Base-by-base conservation (phyloP, 1,140 invertebrate genomes). In the Saccostrea glomerata region DNA sequence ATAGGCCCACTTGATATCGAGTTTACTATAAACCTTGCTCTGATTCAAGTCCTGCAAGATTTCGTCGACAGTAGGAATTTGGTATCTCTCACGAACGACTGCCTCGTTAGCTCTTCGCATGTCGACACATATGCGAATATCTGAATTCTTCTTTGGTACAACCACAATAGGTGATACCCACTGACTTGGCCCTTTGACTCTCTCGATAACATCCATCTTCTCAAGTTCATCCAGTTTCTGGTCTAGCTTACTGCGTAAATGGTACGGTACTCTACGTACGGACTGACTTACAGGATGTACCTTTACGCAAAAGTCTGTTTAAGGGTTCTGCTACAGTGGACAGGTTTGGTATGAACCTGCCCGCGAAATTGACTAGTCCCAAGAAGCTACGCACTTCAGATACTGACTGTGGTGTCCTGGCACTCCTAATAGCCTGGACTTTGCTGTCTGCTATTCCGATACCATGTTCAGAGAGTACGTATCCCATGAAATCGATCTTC, bases 41-140 rank as follows among this genome's bases (percentile, higher is more conserved):
- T 88, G 89, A 86, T 94, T 92, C 47, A 93, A 84, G 6, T 91
- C 91, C 58, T 89, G 47, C 63, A 93, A 47, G 11, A 93, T 87
- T 63, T 93, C 90, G 82, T 93, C 92, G n/a, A n/a, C n/a, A n/a
- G n/a, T n/a, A n/a, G n/a, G n/a, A n/a, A n/a, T n/a, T n/a, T n/a
- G n/a, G n/a, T n/a, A n/a, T n/a, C n/a, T n/a, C n/a, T n/a, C n/a
- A n/a, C n/a, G n/a, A n/a, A n/a, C n/a, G 9, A 94, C 89, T 11
- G 93, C 92, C 58, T 85, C 83, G 60, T 94, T 94, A 0, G 91
- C 90, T 86, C 86, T 4, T 83, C 92, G 70, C 90, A 93, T 92
- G 73, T 94, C 93, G 17, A 94, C 87, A 88, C 93, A 94, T 3
- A 94, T 54, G 47, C 92, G 56, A 12, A 95, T 90, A 17, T 92